phyloP scores from a whole-genome alignment of 2,888 invertebrate species.

The Lycocerus yunnanus region DNA sequence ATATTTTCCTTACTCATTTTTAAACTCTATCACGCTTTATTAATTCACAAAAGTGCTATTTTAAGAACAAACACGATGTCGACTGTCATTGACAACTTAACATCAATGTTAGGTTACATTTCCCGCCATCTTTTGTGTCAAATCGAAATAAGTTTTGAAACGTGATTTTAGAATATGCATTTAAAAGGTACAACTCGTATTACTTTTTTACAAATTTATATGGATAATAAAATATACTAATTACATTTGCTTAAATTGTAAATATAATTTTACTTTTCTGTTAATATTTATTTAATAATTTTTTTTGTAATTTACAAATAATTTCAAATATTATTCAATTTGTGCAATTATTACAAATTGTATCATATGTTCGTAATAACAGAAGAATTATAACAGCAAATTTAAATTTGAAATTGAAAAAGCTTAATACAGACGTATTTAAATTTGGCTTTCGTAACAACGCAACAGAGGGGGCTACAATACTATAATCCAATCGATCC shows the following conservation, averaged over 20 bases:
- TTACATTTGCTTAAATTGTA: too few relatives aligned
- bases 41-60: background rate
- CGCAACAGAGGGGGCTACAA: too few relatives aligned
- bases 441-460: too few relatives aligned
- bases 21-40: background rate
- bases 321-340: too few relatives aligned
- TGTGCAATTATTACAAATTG: too few relatives aligned
- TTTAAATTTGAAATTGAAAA: background rate
- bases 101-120: background rate
- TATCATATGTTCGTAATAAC: too few relatives aligned
- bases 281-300: background rate
- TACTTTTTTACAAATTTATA: background rate
- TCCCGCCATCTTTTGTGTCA: background rate
- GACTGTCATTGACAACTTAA: background rate
- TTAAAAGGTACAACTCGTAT: background rate
- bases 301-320: background rate
- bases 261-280: too few relatives aligned
- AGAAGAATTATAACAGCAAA: too few relatives aligned
- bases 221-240: too few relatives aligned
- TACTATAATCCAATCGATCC: too few relatives aligned
- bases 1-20: slow-evolving; percentile 49
- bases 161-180: background rate
- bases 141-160: background rate
- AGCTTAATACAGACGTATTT: too few relatives aligned
- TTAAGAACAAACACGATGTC: background rate